phyloP scores from a whole-genome alignment of 30 jellyfish, hydroid and myxozoan species.

The Morbakka virulenta region DNA sequence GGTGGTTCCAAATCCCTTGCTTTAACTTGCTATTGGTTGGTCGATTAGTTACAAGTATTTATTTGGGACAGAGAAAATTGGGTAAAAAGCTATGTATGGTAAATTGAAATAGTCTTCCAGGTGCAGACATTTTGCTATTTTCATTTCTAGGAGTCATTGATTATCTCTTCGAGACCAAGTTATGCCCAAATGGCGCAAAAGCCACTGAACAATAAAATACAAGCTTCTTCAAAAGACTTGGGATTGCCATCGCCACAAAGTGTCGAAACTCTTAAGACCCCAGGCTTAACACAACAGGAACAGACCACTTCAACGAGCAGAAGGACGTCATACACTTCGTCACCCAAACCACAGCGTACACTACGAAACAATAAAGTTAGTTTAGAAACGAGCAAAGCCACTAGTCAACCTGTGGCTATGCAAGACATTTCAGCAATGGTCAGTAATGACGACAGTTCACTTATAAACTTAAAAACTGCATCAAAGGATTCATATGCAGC shows the following conservation, averaged over 20 bases:
- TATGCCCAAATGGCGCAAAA: conserved; percentile 99
- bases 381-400: not conserved
- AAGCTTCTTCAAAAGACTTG: not conserved
- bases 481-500: conserved; percentile 92
- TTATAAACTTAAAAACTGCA: not conserved
- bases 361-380: not conserved
- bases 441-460: not conserved
- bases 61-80: too few species aligned
- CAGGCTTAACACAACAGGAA: not conserved
- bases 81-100: too few species aligned
- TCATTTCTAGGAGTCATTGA: conserved; percentile 36
- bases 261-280: not conserved
- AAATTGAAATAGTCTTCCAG: too few species aligned
- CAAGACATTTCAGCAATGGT: not conserved
- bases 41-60: too few species aligned
- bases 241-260: not conserved
- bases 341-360: conserved; percentile 3
- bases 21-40: too few species aligned
- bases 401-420: not conserved
- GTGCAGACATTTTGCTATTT: too few species aligned
- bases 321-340: conserved; percentile 29
- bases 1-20: too few species aligned
- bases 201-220: conserved; percentile 26
- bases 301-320: not conserved
- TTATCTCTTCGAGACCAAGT: conserved; percentile 50